Evolutionary conservation across 2,113 vertebrate genomes (phyloP).

Genomic region (Corythornis madagascariensis): DNA sequence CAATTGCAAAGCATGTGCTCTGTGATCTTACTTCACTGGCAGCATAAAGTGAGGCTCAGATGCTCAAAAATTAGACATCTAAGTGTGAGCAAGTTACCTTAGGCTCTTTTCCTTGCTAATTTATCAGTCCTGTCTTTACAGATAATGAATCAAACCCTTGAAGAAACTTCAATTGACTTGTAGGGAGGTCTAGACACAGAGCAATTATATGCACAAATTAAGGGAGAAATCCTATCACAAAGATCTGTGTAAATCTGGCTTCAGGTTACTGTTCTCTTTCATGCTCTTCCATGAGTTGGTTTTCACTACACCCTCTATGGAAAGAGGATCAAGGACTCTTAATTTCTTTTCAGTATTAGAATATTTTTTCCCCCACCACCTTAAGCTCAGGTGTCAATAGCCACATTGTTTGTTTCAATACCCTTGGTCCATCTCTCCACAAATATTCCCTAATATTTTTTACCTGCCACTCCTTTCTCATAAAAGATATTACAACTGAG

Average conservation of each 20-base stretch:
- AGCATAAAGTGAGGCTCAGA: not conserved
- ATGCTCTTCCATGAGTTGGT: not conserved
- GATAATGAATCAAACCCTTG: slow-evolving; percentile 4
- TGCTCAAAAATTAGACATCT: not conserved
- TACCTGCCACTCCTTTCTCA: not conserved
- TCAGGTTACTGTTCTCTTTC: not conserved
- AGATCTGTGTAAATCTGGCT: not conserved
- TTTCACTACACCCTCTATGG: not conserved
- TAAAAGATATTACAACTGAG: not conserved
- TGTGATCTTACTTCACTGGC: slow-evolving; percentile 3
- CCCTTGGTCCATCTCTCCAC: not conserved
- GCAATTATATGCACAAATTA: slow-evolving; percentile 26
- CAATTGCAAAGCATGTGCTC: not conserved
- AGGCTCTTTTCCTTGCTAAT: slow-evolving; percentile 16
- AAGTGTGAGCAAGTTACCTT: not conserved
- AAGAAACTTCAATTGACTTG: slow-evolving; percentile 18
- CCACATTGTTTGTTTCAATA: not conserved
- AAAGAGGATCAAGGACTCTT: not conserved
- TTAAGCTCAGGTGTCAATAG: not conserved
- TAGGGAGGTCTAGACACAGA: not conserved
- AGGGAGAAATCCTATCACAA: not conserved
- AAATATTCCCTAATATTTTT: not conserved
- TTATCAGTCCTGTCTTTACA: slow-evolving; percentile 1
- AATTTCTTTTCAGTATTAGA: not conserved
- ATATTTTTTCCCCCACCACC: not conserved